Base-by-base conservation (phyloP, 2,797 vertebrate species). In the Salmo trutta region DNA sequence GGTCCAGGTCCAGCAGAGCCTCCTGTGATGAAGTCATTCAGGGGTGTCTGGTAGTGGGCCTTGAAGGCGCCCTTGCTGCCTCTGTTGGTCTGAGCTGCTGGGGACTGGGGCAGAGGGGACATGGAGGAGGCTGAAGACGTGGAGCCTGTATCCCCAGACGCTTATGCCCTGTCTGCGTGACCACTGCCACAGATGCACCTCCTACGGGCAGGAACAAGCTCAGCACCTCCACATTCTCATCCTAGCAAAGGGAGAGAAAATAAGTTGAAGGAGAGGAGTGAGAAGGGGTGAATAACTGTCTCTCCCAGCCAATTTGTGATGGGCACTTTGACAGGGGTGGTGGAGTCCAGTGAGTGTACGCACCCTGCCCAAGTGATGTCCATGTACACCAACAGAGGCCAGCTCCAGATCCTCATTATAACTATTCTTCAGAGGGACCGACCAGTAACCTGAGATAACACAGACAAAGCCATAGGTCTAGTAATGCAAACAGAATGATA, bases 401-500 rank as follows among this genome's bases (percentile, higher is more conserved):
- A 99, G 80, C 90, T 99, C 98, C 88, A 99, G 93, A 77, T 96
- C 98, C 90, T 99, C 98, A 0, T 95, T 99, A 93, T 96, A 99
- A 94, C 98, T 98, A 93, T 99, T 99, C 92, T 98, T 99, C 90
- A 99, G 89, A 65, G 97, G 97, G 65, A 99, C 96, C 0, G 98
- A 97, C 86, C 98, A 93, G 86, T 96, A 98, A 69, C 98, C 98
- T 99, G 74, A 36, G 3, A 77, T 53, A 62, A 36, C 12, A 64
- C 10, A 75, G n/a, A 41, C 62, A 73, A 0, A 0, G 41, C 2
- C 41, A 41, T 41, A 8, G 8, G 41, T 47, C 8, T 47, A 47
- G 8, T 41, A 74, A 73, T n/a, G 83, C 31, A 80, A 0, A 79
- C 77, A 68, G 16, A 76, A 21, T 73, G 17, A 69, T 21, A 72